Evolutionary conservation across 2,888 invertebrate species (phyloP), one percentile per base, ranked within the genome.

Genomic region (Sinhomidia bicolor): DNA sequence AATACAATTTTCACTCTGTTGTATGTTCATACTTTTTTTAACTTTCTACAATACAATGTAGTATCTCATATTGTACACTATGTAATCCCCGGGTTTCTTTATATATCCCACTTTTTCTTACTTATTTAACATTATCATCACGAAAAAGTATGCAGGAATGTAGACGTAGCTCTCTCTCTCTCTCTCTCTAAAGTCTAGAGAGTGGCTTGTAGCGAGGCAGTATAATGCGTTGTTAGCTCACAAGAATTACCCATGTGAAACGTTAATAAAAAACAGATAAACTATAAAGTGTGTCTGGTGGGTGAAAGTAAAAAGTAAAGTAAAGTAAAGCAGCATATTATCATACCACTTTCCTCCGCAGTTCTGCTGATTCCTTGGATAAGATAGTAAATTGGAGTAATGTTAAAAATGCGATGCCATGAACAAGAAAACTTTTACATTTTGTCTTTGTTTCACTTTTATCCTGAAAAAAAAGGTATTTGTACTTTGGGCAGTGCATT

Each of bases 391-490:
- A 14, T 26, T 60, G 12, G 4, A n/a, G n/a, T 2, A 32, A 32
- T 9, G 65, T 32, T 36, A 36, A 65, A 23, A 26, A 65, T 7
- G 17, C 12, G 74, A 41, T 29, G 29, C 23, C 36, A 65, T 23
- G 60, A 41, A 32, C 32, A 57, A 81, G 44, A 47, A 79, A 78
- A 71, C 85, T 79, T 78, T 68, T 51, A 23, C 76, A 84, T 76
- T 74, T 44, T 36, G 44, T 36, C 74, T 60, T 84, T 76, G 84
- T 74, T 76, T 60, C 74, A 60, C 29, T 76, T 76, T 84, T 76
- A 29, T 76, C 17, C 51, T 10, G n/a, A 7, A 41, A 81, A 32
- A 41, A 44, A n/a, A n/a, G n/a, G n/a, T n/a, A n/a, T n/a, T n/a
- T n/a, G n/a, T n/a, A n/a, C n/a, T n/a, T n/a, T 6, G 62, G 14